Conservation (phyloP, 2,888 invertebrate genomes). For the Sarcophaga carnaria region DNA sequence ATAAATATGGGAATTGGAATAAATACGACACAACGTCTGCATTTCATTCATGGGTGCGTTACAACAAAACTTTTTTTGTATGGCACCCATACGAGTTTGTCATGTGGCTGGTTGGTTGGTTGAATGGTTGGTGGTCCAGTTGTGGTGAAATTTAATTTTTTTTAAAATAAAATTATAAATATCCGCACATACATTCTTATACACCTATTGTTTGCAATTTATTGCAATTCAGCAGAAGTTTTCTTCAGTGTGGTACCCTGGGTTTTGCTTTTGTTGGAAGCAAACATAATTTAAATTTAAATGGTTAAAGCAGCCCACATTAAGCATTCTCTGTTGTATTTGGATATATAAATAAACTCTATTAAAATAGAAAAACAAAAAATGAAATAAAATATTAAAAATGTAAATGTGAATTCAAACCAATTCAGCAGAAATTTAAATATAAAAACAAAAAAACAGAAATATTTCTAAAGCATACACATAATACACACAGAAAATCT, state of each 20-base stretch:
- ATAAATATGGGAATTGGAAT: constrained; percentile 9
- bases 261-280: constrained; percentile 4
- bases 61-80: not conserved
- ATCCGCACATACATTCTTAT: not conserved
- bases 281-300: constrained; percentile 59
- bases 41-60: not conserved
- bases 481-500: not conserved
- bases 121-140: constrained; percentile 40
- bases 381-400: not conserved
- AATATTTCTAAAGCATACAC: not conserved
- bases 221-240: constrained; percentile 60
- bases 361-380: not conserved
- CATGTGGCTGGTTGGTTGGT: constrained; percentile 48
- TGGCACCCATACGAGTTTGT: constrained; percentile 37
- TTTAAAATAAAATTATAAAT: constrained; percentile 2
- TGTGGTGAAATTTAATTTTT: constrained; percentile 46
- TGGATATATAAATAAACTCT: not conserved
- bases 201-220: not conserved
- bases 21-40: constrained; percentile 9
- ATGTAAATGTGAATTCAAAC: constrained; percentile 34
- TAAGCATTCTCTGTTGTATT: not conserved
- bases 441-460: not conserved
- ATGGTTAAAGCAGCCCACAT: not conserved
- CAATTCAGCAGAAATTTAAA: constrained; percentile 4
- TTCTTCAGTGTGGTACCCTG: not conserved